Evolutionary conservation across 2,113 vertebrate species (phyloP).

Genomic region (Mobula hypostoma): DNA sequence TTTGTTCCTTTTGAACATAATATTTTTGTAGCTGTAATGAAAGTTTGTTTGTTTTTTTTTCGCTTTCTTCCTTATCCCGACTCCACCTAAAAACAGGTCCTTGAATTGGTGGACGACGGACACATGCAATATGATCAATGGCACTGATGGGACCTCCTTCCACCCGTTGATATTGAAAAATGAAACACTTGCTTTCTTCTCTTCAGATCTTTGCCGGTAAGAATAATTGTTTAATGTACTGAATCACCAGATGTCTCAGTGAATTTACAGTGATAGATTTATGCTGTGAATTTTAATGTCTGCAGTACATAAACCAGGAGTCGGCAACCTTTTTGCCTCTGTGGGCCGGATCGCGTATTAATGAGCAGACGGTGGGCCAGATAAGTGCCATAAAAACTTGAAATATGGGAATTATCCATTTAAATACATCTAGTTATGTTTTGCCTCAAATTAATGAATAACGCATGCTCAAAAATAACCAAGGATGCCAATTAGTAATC

Average conservation of each 20-base stretch:
- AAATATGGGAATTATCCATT: too few species aligned
- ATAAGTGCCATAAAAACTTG: too few species aligned
- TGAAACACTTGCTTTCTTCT: conserved; percentile 79
- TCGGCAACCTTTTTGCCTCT: too few species aligned
- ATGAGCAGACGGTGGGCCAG: too few species aligned
- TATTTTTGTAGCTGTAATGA: background rate
- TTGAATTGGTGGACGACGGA: conserved; percentile 81
- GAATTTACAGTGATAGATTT: background rate
- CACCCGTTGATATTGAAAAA: conserved; percentile 74
- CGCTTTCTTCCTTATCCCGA: background rate
- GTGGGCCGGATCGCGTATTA: too few species aligned
- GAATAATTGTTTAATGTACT: conserved; percentile 29
- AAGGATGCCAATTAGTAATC: too few species aligned
- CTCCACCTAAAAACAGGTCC: conserved; percentile 51
- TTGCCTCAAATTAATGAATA: too few species aligned
- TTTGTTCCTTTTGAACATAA: background rate
- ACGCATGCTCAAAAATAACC: too few species aligned
- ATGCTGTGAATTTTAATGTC: background rate
- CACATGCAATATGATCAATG: conserved; percentile 90
- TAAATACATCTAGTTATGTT: too few species aligned
- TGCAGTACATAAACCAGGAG: too few species aligned
- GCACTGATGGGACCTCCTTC: conserved; percentile 84
- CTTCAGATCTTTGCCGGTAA: conserved; percentile 92
- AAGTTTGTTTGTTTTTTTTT: background rate
- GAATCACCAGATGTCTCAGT: background rate